Evolutionary conservation across 2,888 invertebrate species (phyloP), one percentile per base, ranked within the genome.

Genomic region (Phengaris arion): DNA sequence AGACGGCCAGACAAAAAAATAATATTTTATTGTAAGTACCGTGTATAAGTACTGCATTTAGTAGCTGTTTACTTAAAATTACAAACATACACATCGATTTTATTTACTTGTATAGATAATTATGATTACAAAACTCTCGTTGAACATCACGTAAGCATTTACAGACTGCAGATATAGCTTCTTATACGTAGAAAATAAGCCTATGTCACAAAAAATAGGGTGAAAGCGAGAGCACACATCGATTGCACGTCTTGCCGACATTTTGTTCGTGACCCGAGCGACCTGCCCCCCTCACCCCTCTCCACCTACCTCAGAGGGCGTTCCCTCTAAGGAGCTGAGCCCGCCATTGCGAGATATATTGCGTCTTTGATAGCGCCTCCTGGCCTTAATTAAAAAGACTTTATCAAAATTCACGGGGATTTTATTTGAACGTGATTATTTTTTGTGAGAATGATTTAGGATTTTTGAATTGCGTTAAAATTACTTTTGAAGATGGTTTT

Each of bases 261-360:
- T 88, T 89, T 88, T 85, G 87, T 84, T 82, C 83, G 80, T 86
- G 85, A 85, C 85, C 83, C 64, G 35, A 64, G 82, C 81, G 80
- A 81, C 81, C 80, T 82, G 87, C 87, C 87, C 87, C 83, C 84
- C 81, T 83, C 85, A 85, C 85, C 85, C 86, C 81, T 85, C 82
- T 82, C 84, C 88, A 87, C 86, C 85, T 86, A 80, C 84, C 82
- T 79, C 46, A 78, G 77, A 79, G 83, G 87, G 91, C 90, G 89
- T 90, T 86, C 83, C 82, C 82, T 78, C 79, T 79, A 77, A 81
- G 82, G 79, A 82, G 81, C 80, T 79, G 84, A 87, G 85, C 85
- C 83, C 81, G 83, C 83, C 83, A 82, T 85, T 85, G 83, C 81
- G 81, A 81, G 76, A 75, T 80, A 80, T 55, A 55, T 48, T 74